Conservation (phyloP, 2,113 vertebrate genomes). For the Cavia porcellus region DNA sequence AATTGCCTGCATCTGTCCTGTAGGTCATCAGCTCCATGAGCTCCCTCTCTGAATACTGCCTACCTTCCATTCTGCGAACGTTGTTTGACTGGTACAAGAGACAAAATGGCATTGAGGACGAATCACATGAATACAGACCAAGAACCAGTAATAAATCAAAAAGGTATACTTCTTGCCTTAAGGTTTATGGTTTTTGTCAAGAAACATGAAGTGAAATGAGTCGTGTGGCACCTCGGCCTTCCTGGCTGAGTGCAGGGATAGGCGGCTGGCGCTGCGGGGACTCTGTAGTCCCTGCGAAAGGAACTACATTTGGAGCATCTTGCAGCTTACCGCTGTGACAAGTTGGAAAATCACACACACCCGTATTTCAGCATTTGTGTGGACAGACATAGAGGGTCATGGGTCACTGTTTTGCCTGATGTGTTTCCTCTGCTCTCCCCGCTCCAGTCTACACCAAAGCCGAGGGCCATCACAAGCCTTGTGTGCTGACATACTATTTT, state of each 20-base stretch:
- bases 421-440: neutral
- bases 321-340: neutral
- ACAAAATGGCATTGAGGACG: slow-evolving; percentile 98
- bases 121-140: slow-evolving; percentile 98
- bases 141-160: slow-evolving; percentile 98
- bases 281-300: neutral
- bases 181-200: neutral
- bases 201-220: neutral
- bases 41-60: slow-evolving; percentile 98
- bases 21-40: slow-evolving; percentile 99
- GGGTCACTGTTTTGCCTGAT: neutral
- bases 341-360: neutral
- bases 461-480: neutral
- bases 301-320: neutral
- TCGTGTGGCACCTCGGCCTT: neutral
- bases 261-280: neutral
- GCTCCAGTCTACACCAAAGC: neutral
- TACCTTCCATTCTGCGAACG: slow-evolving; percentile 97
- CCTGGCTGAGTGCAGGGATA: neutral
- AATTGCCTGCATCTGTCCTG: neutral
- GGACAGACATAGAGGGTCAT: neutral
- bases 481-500: rapidly evolving
- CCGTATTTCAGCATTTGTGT: neutral
- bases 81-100: slow-evolving; percentile 99
- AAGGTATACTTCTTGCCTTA: slow-evolving; percentile 89